phyloP scores from a whole-genome alignment of 2,113 vertebrate species.

The Alaudala cheleensis region DNA sequence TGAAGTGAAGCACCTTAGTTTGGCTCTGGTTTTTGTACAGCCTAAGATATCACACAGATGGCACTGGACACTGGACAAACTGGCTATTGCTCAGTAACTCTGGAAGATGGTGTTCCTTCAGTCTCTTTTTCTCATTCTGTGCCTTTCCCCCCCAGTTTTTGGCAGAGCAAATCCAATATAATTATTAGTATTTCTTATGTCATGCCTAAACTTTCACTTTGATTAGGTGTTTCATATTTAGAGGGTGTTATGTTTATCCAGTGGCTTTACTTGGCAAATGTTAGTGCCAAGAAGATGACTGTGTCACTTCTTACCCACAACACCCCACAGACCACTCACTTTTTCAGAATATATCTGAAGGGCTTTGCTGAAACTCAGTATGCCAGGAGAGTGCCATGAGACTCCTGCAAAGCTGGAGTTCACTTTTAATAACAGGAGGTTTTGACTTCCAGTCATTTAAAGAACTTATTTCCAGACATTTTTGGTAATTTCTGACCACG shows the following conservation, averaged over 20 bases:
- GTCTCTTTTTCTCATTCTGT: not conserved
- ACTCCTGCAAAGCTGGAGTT: conserved; percentile 50
- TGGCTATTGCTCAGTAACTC: conserved; percentile 57
- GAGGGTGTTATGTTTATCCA: conserved; percentile 39
- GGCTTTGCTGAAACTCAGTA: conserved; percentile 15
- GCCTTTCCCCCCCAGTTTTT: conserved; percentile 27
- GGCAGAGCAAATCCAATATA: conserved; percentile 24
- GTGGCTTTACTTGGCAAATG: conserved; percentile 32
- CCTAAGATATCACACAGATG: conserved; percentile 66
- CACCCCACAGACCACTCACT: conserved; percentile 17
- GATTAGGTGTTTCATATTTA: conserved; percentile 32
- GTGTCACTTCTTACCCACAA: conserved; percentile 40
- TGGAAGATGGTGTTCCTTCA: conserved; percentile 58
- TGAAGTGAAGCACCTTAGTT: conserved; percentile 46
- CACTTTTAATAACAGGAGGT: not conserved
- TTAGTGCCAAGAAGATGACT: conserved; percentile 42
- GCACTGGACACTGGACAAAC: conserved; percentile 65
- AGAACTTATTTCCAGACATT: not conserved
- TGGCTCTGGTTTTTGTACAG: conserved; percentile 46
- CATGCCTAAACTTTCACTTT: conserved; percentile 57
- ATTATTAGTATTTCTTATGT: conserved; percentile 59
- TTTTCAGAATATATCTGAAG: conserved; percentile 45
- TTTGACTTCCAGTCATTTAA: not conserved
- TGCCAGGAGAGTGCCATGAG: conserved; percentile 31
- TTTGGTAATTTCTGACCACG: not conserved